Base-by-base conservation (phyloP, 1,140 invertebrate species). In the Chironomus tepperi region DNA sequence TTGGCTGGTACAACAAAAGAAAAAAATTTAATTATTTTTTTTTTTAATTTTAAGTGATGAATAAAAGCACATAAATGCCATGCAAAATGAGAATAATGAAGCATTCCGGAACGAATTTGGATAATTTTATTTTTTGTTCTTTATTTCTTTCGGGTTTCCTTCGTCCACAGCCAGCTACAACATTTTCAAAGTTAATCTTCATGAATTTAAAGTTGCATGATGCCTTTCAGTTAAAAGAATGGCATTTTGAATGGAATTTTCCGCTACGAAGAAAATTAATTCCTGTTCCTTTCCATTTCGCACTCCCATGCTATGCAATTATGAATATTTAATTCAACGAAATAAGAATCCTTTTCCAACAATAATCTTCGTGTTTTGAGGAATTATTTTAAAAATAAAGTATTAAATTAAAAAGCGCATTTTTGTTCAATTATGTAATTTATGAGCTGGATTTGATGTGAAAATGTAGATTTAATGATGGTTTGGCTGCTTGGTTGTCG, bases 111-210 rank as follows among this genome's bases (percentile, higher is more conserved):
- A 70, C 10, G 65, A 21, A 70, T 19, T 70, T 70, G 19, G 19
- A 70, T 70, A 70, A 70, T 70, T 70, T 19, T 70, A 18, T 67
- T n/a, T 8, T 67, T n/a, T n/a, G n/a, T n/a, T n/a, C 7, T n/a
- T 57, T 7, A 12, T n/a, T n/a, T 57, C 19, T 70, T 57, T 57
- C 47, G n/a, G n/a, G n/a, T n/a, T 57, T 57, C 47, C 12, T n/a
- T 57, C 47, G 47, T 57, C 12, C 24, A 34, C 12, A 57, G 43
- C 15, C 43, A 15, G 12, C n/a, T 57, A 1, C 3, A 57, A n/a
- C 47, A n/a, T 57, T 12, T 34, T 34, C 24, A 34, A 57, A 57
- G 47, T 57, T 57, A 57, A 57, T 57, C 12, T 57, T 57, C 47
- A 57, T 47, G 43, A 47, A 15, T 47, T 47, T 47, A 3, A 9